A percentile compares a stretch with the other conserved stretches of the same genome.
These are phyloP conservation scores for Rhynchophorus ferrugineus DNA, from an alignment of 1,140 invertebrate species.

Conservation along the genomic window DNA sequence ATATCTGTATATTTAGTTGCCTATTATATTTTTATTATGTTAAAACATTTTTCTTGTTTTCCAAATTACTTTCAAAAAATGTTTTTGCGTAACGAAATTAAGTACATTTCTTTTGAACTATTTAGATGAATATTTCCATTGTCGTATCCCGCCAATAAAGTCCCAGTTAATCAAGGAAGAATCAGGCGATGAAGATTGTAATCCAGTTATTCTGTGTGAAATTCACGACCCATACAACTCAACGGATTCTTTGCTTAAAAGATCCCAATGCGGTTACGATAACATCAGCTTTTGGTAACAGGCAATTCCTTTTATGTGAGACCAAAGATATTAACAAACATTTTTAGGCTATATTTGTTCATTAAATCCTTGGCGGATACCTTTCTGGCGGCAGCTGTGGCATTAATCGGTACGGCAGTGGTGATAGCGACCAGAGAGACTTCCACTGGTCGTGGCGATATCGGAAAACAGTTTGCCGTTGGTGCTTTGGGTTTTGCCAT, in stretches of 20 bases:
- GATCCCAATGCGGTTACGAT: constrained; percentile 61
- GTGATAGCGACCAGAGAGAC: constrained; percentile 73
- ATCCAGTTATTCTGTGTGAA: constrained; percentile 57
- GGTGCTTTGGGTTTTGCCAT: constrained; percentile 65
- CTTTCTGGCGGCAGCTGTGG: constrained; percentile 63
- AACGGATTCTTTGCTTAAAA: constrained; percentile 51
- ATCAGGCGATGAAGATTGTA: constrained; percentile 41
- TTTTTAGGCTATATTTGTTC: constrained; percentile 49
- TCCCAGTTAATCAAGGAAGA: constrained; percentile 20
- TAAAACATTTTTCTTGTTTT: no score
- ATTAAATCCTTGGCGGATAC: constrained; percentile 66
- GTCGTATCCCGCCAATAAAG: constrained; percentile 46
- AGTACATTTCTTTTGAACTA: no score
- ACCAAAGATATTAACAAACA: not conserved
- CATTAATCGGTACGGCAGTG: constrained; percentile 65
- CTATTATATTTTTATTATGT: no score
- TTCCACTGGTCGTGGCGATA: constrained; percentile 67
- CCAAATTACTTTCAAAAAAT: no score
- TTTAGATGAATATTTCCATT: constrained; percentile 49
- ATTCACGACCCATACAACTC: constrained; percentile 59
- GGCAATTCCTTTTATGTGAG: not conserved
- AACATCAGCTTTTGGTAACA: constrained; percentile 54
- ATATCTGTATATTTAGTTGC: not conserved
- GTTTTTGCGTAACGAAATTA: no score
- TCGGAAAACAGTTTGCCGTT: constrained; percentile 70